Conservation (phyloP, 1,140 invertebrate species). For the Meteorus sp. region DNA sequence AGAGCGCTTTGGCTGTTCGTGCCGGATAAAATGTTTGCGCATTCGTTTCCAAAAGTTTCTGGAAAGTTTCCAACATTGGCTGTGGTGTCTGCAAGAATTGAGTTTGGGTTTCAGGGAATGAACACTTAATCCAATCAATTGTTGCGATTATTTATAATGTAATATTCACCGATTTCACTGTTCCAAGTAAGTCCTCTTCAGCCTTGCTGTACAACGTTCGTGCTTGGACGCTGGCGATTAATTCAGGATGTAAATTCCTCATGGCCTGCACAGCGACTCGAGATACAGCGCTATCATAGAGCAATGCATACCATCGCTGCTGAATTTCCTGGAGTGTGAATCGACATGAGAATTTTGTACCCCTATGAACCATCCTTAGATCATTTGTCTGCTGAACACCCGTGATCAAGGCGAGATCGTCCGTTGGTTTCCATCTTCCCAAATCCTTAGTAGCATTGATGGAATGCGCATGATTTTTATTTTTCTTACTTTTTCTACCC, state of each 20-base stretch:
- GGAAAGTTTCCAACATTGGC: conserved; percentile 78
- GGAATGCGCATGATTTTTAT: conserved; percentile 55
- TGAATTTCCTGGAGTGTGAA: conserved; percentile 94
- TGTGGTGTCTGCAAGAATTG: conserved; percentile 58
- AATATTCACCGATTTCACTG: conserved; percentile 77
- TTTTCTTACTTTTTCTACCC: conserved; percentile 55
- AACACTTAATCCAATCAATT: not conserved
- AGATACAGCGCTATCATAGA: conserved; percentile 89
- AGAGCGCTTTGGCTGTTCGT: conserved; percentile 82
- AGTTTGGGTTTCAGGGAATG: no score
- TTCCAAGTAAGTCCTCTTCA: conserved; percentile 86
- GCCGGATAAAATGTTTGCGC: conserved; percentile 83
- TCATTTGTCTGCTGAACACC: conserved; percentile 85
- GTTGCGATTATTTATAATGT: not conserved
- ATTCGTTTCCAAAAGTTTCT: conserved; percentile 84
- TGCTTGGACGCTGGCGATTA: conserved; percentile 82
- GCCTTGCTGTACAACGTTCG: conserved; percentile 86
- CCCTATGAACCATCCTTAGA: conserved; percentile 72
- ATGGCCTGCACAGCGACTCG: conserved; percentile 89
- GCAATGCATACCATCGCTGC: conserved; percentile 91
- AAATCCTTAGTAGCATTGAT: conserved; percentile 75
- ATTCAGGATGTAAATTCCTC: conserved; percentile 89
- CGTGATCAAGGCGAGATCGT: conserved; percentile 92
- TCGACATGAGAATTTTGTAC: conserved; percentile 94
- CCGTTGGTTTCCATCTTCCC: conserved; percentile 94